A percentile compares a stretch with the other conserved stretches of the same genome.
Conservation (phyloP, 2,797 vertebrate species). For the Poeciliopsis gracilis region DNA sequence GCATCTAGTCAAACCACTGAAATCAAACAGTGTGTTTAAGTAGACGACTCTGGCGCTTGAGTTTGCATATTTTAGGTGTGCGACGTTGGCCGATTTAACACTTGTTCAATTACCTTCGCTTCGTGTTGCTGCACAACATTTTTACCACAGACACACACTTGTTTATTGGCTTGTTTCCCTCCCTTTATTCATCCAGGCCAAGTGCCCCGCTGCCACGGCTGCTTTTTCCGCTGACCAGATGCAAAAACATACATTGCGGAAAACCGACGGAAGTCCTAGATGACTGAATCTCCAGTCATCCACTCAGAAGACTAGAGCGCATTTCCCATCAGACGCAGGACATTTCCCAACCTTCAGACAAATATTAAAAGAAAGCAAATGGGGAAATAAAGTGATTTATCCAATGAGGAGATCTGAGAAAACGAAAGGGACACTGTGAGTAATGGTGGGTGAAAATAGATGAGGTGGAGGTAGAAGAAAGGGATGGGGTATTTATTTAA, state of each 20-base stretch:
- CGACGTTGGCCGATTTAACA: conserved; percentile 6
- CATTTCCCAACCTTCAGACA: conserved; percentile 63
- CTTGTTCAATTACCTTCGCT: conserved; percentile 41
- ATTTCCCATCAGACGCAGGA: conserved; percentile 35
- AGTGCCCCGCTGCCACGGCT: conserved; percentile 35
- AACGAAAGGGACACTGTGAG: conserved; percentile 22
- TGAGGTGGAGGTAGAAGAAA: conserved; percentile 50
- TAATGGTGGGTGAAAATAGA: conserved; percentile 37
- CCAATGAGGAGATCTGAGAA: conserved; percentile 20
- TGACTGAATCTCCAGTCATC: conserved; percentile 38
- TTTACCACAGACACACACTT: conserved; percentile 35
- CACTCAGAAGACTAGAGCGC: conserved; percentile 26
- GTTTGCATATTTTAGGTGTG: conserved; percentile 46
- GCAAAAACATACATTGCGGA: conserved; percentile 42
- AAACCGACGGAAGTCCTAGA: conserved; percentile 50
- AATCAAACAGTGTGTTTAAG: conserved; percentile 25
- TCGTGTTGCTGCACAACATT: conserved; percentile 24
- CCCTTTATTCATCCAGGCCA: conserved; percentile 30
- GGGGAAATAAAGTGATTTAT: conserved; percentile 2
- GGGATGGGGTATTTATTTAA: conserved; percentile 78
- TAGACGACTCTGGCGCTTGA: conserved; percentile 15
- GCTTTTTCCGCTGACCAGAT: conserved; percentile 43
- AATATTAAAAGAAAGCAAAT: conserved; percentile 64
- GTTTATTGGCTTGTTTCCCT: conserved; percentile 56
- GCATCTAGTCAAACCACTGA: conserved; percentile 24